Evolutionary conservation across 2,113 vertebrate genomes (phyloP).

Genomic region (Protobothrops flavoviridis): DNA sequence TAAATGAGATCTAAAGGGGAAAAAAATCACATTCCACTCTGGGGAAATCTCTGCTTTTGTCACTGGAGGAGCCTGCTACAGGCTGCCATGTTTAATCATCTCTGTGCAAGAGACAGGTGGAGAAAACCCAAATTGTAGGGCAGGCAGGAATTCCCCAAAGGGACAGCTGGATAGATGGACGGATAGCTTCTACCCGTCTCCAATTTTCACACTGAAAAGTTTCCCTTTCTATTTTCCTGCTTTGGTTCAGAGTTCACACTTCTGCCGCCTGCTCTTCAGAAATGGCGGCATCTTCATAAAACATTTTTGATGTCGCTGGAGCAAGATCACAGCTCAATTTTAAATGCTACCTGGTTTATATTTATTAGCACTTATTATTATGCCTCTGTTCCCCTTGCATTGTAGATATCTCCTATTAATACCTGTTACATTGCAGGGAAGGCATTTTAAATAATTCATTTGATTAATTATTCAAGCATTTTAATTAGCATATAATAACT

Average conservation of each 20-base stretch:
- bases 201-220: conserved; percentile 22
- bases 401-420: conserved; percentile 33
- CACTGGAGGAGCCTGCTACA: conserved; percentile 54
- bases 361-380: conserved; percentile 64
- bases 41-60: conserved; percentile 60
- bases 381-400: conserved; percentile 49
- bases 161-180: conserved; percentile 49
- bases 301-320: conserved; percentile 47
- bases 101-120: conserved; percentile 31
- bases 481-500: conserved; percentile 69
- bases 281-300: conserved; percentile 30
- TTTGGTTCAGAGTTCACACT: conserved; percentile 16
- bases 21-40: conserved; percentile 1
- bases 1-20: neutral
- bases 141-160: conserved; percentile 41
- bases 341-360: conserved; percentile 54
- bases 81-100: conserved; percentile 64
- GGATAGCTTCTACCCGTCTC: conserved; percentile 22
- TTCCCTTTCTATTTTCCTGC: conserved; percentile 31
- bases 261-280: conserved; percentile 28
- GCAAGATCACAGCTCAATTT: conserved; percentile 15
- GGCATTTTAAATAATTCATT: conserved; percentile 60
- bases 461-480: conserved; percentile 71
- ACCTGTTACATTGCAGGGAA: conserved; percentile 54
- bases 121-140: conserved; percentile 36